Evolutionary conservation across 2,888 invertebrate species (phyloP).

Genomic region (Euzophera pinguis): DNA sequence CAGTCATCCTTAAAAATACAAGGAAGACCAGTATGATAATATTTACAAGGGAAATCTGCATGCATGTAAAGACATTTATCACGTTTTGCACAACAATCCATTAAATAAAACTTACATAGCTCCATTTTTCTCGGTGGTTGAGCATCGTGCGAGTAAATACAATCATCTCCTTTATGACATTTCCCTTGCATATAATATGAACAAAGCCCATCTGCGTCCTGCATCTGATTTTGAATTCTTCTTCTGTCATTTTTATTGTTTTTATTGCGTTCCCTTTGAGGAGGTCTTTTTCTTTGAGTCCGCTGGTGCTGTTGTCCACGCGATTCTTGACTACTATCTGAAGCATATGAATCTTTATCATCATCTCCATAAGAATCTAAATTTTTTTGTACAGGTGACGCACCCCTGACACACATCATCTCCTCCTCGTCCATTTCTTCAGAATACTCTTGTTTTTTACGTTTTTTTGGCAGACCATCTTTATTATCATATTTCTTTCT

Average conservation of each 20-base stretch:
- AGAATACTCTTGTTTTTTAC: slow-evolving; percentile 73
- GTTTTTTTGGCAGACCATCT: slow-evolving; percentile 79
- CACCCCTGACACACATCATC: slow-evolving; percentile 89
- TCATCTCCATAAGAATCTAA: slow-evolving; percentile 67
- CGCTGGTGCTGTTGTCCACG: slow-evolving; percentile 72
- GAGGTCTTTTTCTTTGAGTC: slow-evolving; percentile 57
- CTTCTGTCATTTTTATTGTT: slow-evolving; percentile 75
- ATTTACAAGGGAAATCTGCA: slow-evolving; percentile 98
- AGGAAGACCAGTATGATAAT: slow-evolving; percentile 94
- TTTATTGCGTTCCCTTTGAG: slow-evolving; percentile 69
- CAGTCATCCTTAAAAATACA: slow-evolving; percentile 92
- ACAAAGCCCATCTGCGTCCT: slow-evolving; percentile 87
- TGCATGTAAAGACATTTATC: slow-evolving; percentile 98
- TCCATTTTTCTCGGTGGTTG: slow-evolving; percentile 92
- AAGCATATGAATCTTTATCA: slow-evolving; percentile 74
- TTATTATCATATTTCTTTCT: slow-evolving; percentile 80
- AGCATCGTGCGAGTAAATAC: slow-evolving; percentile 92
- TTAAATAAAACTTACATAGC: slow-evolving; percentile 97
- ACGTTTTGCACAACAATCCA: slow-evolving; percentile 96
- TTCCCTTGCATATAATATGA: slow-evolving; percentile 94
- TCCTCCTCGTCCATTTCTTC: slow-evolving; percentile 87
- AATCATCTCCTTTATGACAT: slow-evolving; percentile 91
- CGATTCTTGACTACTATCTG: slow-evolving; percentile 78
- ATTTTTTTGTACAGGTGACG: slow-evolving; percentile 80
- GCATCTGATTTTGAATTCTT: slow-evolving; percentile 79